Conservation (phyloP, 2,113 vertebrate species). For the Cebus imitator region DNA sequence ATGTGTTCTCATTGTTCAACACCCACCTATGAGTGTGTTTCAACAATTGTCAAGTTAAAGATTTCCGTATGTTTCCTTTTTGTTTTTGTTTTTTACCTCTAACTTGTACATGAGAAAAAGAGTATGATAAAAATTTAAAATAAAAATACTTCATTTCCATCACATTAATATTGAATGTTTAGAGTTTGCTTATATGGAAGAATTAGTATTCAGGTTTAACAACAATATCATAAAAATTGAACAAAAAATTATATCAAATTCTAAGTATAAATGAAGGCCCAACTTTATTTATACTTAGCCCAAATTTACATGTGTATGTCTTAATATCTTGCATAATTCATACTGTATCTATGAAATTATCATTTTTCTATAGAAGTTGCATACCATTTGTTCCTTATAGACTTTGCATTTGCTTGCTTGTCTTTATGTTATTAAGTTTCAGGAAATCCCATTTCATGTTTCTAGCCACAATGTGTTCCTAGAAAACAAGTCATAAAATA, state of each 20-base stretch:
- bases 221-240: neutral
- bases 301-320: neutral
- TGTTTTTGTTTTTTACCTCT: neutral
- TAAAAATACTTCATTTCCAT: neutral
- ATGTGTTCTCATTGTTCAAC: no score
- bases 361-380: neutral
- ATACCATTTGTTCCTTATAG: neutral
- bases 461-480: neutral
- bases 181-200: neutral
- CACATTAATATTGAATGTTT: neutral
- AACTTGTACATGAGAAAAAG: neutral
- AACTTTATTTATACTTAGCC: neutral
- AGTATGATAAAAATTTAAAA: neutral
- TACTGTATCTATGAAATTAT: neutral
- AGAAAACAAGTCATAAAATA: conserved; percentile 23
- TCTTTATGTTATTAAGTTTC: neutral
- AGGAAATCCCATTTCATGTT: neutral
- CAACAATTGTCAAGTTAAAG: neutral
- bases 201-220: neutral
- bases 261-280: neutral
- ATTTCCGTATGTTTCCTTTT: neutral
- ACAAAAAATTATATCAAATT: neutral
- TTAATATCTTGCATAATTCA: neutral
- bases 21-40: neutral
- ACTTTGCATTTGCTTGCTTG: neutral